Evolutionary conservation across 2,797 vertebrate species (phyloP), one percentile per base, ranked within the genome.

Genomic region (Rhinogobio ventralis): DNA sequence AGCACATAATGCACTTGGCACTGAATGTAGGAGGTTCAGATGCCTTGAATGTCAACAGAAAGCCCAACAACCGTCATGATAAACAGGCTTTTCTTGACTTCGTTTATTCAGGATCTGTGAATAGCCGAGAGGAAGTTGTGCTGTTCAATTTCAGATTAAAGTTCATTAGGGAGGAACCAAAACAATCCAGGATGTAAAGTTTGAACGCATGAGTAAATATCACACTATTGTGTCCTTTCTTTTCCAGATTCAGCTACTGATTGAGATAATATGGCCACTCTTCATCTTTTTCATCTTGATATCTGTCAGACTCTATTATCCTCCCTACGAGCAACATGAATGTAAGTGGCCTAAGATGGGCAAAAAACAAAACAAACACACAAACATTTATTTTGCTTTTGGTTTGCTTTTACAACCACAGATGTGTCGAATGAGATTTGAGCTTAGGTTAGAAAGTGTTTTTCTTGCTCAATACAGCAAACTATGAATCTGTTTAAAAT

Each of bases 201-300:
- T 14, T n/a, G 3, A 25, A 25, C 28, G 46, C 13, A 60, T 17
- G 2, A 9, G 39, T 72, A 20, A 42, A 9, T 28, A 51, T 67
- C 17, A n/a, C 17, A n/a, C 49, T 23, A 62, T 45, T 33, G 42
- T 81, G 4, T 60, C 4, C 5, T 49, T 85, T 64, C 30, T 53
- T 36, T 73, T 53, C 81, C 89, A 99, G 98, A 93, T 97, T 92
- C 98, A 99, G 93, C 92, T 99, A 85, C 90, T 99, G 93, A 94
- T 99, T 14, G 98, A 99, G 95, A 96, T 99, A 77, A 91, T 97
- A 87, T 99, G 98, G 98, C 98, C 98, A 25, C 95, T 99, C 8
- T 98, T 99, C 90, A 97, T 99, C 93, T 99, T 99, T 93, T 96
- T 99, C 90, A 99, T 99, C 92, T 90, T 99, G 92, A 98, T 99